Conservation (phyloP, 2,113 vertebrate genomes). For the Nothocercus nigrocapillus region DNA sequence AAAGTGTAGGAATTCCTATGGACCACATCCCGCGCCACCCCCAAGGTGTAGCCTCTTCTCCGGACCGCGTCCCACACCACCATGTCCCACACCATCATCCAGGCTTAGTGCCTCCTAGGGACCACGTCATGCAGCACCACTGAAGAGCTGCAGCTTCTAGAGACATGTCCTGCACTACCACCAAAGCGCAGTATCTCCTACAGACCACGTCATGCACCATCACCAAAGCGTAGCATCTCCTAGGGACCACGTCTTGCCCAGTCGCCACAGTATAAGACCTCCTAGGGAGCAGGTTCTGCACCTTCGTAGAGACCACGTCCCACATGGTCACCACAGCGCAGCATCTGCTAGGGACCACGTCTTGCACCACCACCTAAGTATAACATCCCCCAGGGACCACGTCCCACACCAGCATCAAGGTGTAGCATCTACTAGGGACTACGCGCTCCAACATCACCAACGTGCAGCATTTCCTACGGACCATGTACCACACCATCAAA, state of each 20-base stretch:
- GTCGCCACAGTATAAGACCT: too few relatives aligned
- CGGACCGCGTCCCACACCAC: too few relatives aligned
- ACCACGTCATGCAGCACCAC: neutral
- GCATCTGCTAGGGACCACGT: neutral
- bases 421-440: neutral
- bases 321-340: rapidly evolving
- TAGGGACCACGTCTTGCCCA: neutral
- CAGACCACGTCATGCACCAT: neutral
- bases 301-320: neutral
- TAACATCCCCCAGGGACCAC: too few relatives aligned
- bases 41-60: too few relatives aligned
- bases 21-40: neutral
- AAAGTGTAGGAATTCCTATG: rapidly evolving
- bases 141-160: neutral
- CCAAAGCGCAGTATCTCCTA: neutral
- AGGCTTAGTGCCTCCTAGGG: too few relatives aligned
- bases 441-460: neutral
- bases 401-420: neutral
- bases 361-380: too few relatives aligned
- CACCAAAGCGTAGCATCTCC: neutral
- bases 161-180: neutral
- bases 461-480: too few relatives aligned
- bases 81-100: too few relatives aligned
- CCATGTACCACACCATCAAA: neutral
- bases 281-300: too few relatives aligned